Base-by-base conservation (phyloP, 2,888 invertebrate species). In the Athalia cordata region DNA sequence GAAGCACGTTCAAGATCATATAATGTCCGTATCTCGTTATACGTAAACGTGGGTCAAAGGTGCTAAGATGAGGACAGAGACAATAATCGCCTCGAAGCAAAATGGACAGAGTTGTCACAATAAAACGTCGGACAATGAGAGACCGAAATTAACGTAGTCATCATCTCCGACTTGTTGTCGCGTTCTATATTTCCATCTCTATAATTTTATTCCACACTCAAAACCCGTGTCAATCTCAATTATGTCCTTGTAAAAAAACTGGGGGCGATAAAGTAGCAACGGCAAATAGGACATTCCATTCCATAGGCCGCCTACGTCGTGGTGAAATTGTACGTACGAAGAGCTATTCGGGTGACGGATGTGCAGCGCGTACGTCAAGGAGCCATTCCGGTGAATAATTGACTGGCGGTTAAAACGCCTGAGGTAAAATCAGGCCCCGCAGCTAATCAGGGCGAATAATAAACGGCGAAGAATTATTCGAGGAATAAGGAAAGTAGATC, bases 31-130 rank as follows among this genome's bases (percentile, higher is more conserved):
- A n/a, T 8, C 11, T 52, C 59, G 81, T 82, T 80, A 79, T 83
- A 85, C 84, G 85, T 83, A 84, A 85, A 85, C 77, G 74, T 62
- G 83, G 85, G 84, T 85, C 85, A 79, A 80, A 81, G 84, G 84
- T 83, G 83, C 79, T 78, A 82, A 81, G 84, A 85, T 83, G 84
- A 84, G 83, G 83, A 79, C 81, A 81, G 80, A 85, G 85, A 85
- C 84, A 85, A 84, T 82, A 82, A 81, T 78, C 80, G 79, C 72
- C 72, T 80, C 80, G 78, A 78, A 76, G 52, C 8, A 50, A 50
- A 62, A 45, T 77, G 79, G 80, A 85, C 82, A 84, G 81, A 85
- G 85, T 84, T 81, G 82, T 85, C 84, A 85, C 81, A 70, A 75
- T 80, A 81, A 67, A 75, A 11, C n/a, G 13, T 29, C 45, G 43